Evolutionary conservation across 64 coral and sea anemone genomes (phyloP).

Genomic region (Stylophora pistillata): DNA sequence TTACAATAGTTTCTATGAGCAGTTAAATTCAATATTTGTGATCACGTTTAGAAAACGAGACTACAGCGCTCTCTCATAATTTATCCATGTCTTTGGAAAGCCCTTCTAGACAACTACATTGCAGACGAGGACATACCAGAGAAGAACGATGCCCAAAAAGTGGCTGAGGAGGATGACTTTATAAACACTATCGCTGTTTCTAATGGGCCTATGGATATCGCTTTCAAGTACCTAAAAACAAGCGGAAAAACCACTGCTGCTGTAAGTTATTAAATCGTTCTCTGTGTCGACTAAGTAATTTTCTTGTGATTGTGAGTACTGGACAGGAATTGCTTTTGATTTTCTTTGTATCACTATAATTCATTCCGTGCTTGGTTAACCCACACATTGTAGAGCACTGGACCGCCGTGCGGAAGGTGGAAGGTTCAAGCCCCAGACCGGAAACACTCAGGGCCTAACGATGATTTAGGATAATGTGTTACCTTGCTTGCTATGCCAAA

Average conservation of each 20-base stretch:
- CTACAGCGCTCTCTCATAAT: background rate
- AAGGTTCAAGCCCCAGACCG: no score
- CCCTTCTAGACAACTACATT: slow-evolving; percentile 11
- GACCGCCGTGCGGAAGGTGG: no score
- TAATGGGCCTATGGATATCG: background rate
- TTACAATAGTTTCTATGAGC: no score
- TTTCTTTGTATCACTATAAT: no score
- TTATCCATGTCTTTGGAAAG: background rate
- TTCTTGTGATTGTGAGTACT: background rate
- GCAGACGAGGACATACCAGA: background rate
- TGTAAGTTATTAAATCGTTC: background rate
- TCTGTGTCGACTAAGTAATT: background rate
- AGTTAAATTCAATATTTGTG: no score
- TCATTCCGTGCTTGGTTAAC: no score
- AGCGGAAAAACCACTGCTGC: background rate
- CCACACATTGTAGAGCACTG: no score
- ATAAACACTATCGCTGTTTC: slow-evolving; percentile 2
- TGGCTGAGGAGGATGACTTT: background rate
- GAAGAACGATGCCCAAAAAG: background rate
- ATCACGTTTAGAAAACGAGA: no score
- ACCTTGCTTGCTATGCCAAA: no score
- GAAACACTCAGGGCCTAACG: no score
- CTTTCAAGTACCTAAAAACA: background rate
- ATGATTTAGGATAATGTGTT: no score
- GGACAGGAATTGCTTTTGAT: background rate